Evolutionary conservation across 2,888 invertebrate species (phyloP), one percentile per base, ranked within the genome.

Genomic region (Meteorus colon): DNA sequence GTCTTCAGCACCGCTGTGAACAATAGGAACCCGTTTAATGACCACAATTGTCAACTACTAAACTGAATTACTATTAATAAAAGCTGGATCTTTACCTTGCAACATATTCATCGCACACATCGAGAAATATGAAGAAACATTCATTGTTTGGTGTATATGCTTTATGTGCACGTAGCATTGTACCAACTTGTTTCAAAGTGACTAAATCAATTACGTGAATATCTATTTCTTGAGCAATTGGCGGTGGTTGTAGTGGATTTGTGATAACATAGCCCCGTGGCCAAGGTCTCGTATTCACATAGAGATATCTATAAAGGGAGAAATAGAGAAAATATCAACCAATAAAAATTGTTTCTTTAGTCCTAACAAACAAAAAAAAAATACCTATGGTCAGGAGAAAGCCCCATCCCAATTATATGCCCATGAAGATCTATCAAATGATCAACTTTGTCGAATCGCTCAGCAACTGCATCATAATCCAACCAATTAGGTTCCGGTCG

Each of bases 41-140:
- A 19, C 8, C 4, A 48, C 3, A n/a, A n/a, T 24, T 68, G 0
- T 29, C 19, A 71, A 48, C 51, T 31, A 72, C 55, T 45, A 16
- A 65, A n/a, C 4, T 19, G 0, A 34, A n/a, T n/a, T 4, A 48
- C 45, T n/a, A 5, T 16, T 16, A 1, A 48, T 62, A 45, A 27
- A 67, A 12, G 37, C 41, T 48, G 4, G 51, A 65, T 69, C 31
- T 83, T 89, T 90, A 95, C 95, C 95, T 96, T 59, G 96, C 96
- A 12, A 96, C 95, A 88, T 95, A 96, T 86, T 95, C 93, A 81
- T 95, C 92, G 84, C 94, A 94, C 5, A 96, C 96, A 87, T 96
- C 96, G 65, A 96, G 90, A 88, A 96, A 96, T 84, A 96, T 96
- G 85, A 96, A 96, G 87, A 96, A 96, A 84, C 96, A 96, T 85